Conservation (phyloP, 1,140 invertebrate genomes). For the Homalodisca vitripennis region DNA sequence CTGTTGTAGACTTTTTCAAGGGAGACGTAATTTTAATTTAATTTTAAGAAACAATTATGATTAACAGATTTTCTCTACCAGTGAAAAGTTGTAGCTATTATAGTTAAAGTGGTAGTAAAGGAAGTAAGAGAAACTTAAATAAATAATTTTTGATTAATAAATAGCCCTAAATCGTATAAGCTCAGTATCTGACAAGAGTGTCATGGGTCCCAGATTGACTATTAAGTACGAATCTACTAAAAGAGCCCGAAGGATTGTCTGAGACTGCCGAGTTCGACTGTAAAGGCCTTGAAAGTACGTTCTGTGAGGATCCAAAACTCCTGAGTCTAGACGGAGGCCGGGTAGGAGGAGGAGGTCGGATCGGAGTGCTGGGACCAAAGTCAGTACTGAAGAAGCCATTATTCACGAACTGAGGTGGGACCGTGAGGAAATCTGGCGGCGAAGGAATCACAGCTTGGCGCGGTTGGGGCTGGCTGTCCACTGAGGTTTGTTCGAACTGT, state of each 20-base stretch:
- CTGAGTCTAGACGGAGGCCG: not conserved
- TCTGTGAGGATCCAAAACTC: not conserved
- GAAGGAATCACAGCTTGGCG: conserved; percentile 1
- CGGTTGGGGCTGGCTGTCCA: not conserved
- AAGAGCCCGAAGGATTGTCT: conserved; percentile 17
- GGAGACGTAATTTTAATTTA: too few species aligned
- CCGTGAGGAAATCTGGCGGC: not conserved
- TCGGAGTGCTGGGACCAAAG: not conserved
- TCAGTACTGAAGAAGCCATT: conserved; percentile 41
- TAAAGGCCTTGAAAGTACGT: too few species aligned
- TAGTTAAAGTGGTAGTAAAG: too few species aligned
- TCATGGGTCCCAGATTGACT: conserved; percentile 19
- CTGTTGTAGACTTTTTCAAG: too few species aligned
- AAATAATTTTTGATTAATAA: not conserved
- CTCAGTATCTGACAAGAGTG: conserved; percentile 26
- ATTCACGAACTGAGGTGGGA: conserved; percentile 35
- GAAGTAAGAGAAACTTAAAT: too few species aligned
- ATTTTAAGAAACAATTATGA: too few species aligned
- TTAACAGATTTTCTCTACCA: too few species aligned
- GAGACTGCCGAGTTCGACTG: too few species aligned
- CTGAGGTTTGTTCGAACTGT: not conserved
- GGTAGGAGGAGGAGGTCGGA: not conserved
- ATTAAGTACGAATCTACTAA: conserved; percentile 30
- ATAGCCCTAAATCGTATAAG: not conserved
- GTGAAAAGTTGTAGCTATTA: too few species aligned